Conservation (phyloP, 2,113 vertebrate species). For the Dromas ardeola region DNA sequence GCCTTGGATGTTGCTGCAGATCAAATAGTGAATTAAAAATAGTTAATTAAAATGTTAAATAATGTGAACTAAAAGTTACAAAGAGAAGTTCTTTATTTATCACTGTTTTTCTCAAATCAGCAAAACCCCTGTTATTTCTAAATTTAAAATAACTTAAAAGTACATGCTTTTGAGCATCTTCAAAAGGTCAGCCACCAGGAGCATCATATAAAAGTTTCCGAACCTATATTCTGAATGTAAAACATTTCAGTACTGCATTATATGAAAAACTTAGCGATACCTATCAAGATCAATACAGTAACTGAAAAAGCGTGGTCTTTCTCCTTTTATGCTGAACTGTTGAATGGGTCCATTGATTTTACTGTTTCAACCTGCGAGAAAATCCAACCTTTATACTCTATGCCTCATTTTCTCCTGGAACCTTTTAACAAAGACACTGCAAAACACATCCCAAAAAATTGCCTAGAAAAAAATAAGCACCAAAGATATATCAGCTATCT, state of each 20-base stretch:
- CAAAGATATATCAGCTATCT: background rate
- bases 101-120: background rate
- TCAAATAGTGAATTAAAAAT: conserved; percentile 51
- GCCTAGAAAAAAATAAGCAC: background rate
- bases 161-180: background rate
- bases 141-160: background rate
- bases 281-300: background rate
- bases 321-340: background rate
- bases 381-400: background rate
- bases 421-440: background rate
- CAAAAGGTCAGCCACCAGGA: background rate
- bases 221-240: background rate
- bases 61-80: conserved; percentile 16
- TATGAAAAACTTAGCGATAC: background rate
- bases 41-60: conserved; percentile 52
- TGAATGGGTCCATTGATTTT: background rate
- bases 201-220: background rate
- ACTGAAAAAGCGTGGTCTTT: background rate
- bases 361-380: background rate
- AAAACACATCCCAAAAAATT: background rate
- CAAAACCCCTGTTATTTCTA: background rate
- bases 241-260: background rate
- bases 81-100: background rate
- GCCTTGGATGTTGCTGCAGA: conserved; percentile 40
- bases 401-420: background rate